A percentile compares a stretch with the other conserved stretches of the same genome.
These are phyloP conservation scores for Neoitamus cyanurus DNA, from an alignment of 2,888 invertebrate species.

Conservation along the genomic window DNA sequence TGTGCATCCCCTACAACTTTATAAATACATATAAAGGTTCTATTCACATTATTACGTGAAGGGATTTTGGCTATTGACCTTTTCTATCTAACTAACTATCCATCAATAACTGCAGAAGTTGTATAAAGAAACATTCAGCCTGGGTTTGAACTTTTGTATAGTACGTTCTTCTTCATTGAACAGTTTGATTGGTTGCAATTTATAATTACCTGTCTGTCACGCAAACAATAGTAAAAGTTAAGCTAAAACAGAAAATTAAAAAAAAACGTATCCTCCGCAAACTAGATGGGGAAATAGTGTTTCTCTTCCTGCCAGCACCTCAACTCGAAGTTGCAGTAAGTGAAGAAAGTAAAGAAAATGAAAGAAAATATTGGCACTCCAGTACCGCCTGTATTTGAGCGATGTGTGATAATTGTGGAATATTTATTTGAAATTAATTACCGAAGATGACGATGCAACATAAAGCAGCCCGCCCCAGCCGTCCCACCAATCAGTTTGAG, in stretches of 20 bases:
- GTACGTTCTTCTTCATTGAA: background rate
- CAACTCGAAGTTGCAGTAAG: background rate
- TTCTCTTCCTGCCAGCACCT: background rate
- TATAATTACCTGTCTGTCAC: background rate
- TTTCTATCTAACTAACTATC: too few relatives aligned
- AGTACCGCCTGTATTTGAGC: background rate
- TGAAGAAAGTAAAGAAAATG: background rate
- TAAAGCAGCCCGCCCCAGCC: background rate
- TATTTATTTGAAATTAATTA: conserved; percentile 19
- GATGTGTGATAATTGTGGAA: background rate
- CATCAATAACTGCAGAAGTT: background rate
- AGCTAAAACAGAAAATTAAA: background rate
- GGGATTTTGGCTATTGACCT: too few relatives aligned
- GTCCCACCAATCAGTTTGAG: background rate
- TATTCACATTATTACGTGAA: too few relatives aligned
- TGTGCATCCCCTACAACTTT: too few relatives aligned
- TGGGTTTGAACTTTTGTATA: background rate
- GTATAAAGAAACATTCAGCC: background rate
- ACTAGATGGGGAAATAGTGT: background rate
- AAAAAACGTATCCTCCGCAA: background rate
- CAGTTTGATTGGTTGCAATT: background rate
- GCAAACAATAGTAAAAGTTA: background rate
- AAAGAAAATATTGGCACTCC: background rate
- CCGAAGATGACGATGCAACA: conserved; percentile 2
- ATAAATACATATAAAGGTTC: too few relatives aligned